A percentile compares a stretch with the other conserved stretches of the same genome.
Evolutionary conservation across 1,140 invertebrate species (phyloP).

Genomic region (Nephotettix cincticeps): DNA sequence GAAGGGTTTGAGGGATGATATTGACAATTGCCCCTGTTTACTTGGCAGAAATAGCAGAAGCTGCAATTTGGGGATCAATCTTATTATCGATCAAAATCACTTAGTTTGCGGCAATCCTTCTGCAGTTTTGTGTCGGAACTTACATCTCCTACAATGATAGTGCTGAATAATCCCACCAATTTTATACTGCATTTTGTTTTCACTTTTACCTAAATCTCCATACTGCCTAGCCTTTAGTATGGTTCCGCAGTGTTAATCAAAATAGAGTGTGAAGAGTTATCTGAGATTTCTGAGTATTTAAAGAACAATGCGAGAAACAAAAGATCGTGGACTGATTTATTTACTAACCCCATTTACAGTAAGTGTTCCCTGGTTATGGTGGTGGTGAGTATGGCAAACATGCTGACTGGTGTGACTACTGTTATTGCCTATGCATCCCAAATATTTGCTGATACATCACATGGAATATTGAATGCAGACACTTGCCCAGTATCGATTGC

Average conservation of each 20-base stretch:
- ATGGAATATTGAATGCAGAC: background rate
- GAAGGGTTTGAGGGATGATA: constrained; percentile 67
- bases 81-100: constrained; percentile 10
- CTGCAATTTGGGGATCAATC: constrained; percentile 35
- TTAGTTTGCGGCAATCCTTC: constrained; percentile 37
- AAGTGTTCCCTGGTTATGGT: background rate
- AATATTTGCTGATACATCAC: background rate
- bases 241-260: constrained; percentile 53
- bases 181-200: constrained; percentile 41
- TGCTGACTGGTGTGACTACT: background rate
- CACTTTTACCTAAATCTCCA: constrained; percentile 71
- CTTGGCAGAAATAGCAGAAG: constrained; percentile 70
- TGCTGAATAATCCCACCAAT: constrained; percentile 29
- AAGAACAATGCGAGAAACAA: background rate
- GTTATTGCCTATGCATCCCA: constrained; percentile 10
- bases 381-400: background rate
- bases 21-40: constrained; percentile 83
- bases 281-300: background rate
- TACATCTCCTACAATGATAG: constrained; percentile 34
- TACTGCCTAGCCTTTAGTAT: constrained; percentile 66
- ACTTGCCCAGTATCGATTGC: background rate
- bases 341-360: background rate
- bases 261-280: constrained; percentile 12
- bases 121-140: constrained; percentile 63
- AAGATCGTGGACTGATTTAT: constrained; percentile 3